phyloP scores from a whole-genome alignment of 2,888 invertebrate species.

The Theretra japonica region DNA sequence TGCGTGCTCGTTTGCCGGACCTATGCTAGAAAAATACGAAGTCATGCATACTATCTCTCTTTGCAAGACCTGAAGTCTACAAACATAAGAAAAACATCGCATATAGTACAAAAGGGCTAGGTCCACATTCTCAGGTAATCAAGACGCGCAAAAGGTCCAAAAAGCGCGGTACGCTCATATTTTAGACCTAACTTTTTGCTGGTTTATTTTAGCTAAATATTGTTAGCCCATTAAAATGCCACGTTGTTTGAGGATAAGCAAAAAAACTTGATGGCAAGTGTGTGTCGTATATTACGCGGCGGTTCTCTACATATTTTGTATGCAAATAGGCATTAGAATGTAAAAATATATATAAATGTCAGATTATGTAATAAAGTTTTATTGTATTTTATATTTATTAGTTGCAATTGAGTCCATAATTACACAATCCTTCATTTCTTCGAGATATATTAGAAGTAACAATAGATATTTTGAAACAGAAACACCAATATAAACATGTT shows the following conservation, averaged over 20 bases:
- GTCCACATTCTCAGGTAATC: constrained; percentile 23
- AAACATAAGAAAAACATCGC: no score
- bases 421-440: no score
- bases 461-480: no score
- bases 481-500: no score
- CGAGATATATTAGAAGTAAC: no score
- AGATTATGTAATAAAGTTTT: no score
- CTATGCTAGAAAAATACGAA: no score
- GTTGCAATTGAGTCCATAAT: no score
- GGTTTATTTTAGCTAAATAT: constrained; percentile 39
- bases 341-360: no score
- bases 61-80: not conserved
- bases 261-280: constrained; percentile 20
- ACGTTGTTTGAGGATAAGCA: constrained; percentile 28
- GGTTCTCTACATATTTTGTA: not conserved
- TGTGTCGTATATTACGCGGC: not conserved
- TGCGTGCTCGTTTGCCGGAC: no score
- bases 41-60: no score
- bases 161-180: constrained; percentile 25
- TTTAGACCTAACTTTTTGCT: constrained; percentile 31
- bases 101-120: constrained; percentile 16
- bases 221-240: constrained; percentile 41
- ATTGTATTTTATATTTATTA: no score
- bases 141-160: constrained; percentile 21
- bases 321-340: not conserved